Conservation (phyloP, 2,113 vertebrate genomes). For the Tragelaphus buxtoni region DNA sequence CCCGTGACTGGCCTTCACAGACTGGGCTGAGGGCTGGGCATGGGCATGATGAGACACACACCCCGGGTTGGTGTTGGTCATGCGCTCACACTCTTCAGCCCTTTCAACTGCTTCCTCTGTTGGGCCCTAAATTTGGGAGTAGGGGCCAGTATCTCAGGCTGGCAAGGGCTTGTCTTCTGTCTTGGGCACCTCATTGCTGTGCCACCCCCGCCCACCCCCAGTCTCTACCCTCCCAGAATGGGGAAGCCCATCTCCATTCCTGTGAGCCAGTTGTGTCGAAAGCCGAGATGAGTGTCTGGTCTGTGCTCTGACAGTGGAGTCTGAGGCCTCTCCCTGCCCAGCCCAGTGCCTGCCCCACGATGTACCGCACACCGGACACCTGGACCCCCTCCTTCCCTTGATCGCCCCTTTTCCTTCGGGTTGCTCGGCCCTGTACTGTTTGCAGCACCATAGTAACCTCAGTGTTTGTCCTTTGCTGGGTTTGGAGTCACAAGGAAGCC, state of each 20-base stretch:
- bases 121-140: slow-evolving; percentile 5
- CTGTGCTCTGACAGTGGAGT: neutral
- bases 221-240: neutral
- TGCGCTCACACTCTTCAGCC: neutral
- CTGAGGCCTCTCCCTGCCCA: neutral
- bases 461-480: slow-evolving; percentile 44
- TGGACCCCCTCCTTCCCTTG: neutral
- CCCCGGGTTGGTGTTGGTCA: neutral
- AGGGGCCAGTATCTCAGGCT: neutral
- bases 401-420: neutral
- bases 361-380: neutral
- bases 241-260: neutral
- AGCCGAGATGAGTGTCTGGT: neutral
- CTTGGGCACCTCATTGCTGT: neutral
- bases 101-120: neutral
- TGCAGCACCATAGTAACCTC: slow-evolving; percentile 62
- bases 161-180: neutral
- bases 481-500: slow-evolving; percentile 19
- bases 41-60: neutral
- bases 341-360: neutral
- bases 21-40: neutral
- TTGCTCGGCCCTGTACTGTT: slow-evolving; percentile 40
- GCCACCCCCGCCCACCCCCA: neutral
- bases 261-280: neutral
- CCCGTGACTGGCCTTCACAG: neutral